Base-by-base conservation (phyloP, 2,113 vertebrate genomes). In the Phycodurus eques region DNA sequence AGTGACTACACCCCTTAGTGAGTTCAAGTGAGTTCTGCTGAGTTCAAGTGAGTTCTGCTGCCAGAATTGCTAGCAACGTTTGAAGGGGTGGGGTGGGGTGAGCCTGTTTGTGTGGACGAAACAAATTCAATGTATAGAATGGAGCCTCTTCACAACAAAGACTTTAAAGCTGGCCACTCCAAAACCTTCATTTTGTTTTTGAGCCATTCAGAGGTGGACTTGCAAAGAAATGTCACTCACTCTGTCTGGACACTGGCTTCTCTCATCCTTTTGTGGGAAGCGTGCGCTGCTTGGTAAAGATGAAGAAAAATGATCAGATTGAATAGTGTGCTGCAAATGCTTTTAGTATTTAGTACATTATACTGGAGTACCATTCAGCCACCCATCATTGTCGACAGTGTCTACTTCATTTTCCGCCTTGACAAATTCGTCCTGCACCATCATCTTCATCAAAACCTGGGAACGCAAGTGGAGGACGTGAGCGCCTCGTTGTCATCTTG, bases 191-290 rank as follows among this genome's bases (percentile, higher is more conserved):
- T 6, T 39, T 39, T 39, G 35, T 19, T 51, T 17, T 19, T 6
- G 49, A 19, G 49, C 49, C 35, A 39, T 39, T 6, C 35, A 3
- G 35, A 39, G 4, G 35, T 39, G 35, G 35, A 39, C 35, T 39
- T 39, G 35, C 35, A 39, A 39, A 7, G 49, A 17, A 60, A 61
- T 39, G 61, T 22, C 42, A 92, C 92, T 92, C 71, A 94, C 93
- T 88, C 85, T 49, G 92, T 93, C 75, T 93, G 92, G 51, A 77
- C 73, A 46, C 86, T 57, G 17, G 74, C 43, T 6, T 90, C 88
- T 57, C 57, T 79, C 65, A 73, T 88, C 56, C 72, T 84, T 59
- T 57, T 53, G 31, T 20, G 15, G 53, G 59, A 67, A 17, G 53
- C 71, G 6, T 3, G 74, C 8, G 51, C 72, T 42, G 75, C 85